phyloP scores from a whole-genome alignment of 2,797 vertebrate genomes.

The Bryconaethiops microstoma region DNA sequence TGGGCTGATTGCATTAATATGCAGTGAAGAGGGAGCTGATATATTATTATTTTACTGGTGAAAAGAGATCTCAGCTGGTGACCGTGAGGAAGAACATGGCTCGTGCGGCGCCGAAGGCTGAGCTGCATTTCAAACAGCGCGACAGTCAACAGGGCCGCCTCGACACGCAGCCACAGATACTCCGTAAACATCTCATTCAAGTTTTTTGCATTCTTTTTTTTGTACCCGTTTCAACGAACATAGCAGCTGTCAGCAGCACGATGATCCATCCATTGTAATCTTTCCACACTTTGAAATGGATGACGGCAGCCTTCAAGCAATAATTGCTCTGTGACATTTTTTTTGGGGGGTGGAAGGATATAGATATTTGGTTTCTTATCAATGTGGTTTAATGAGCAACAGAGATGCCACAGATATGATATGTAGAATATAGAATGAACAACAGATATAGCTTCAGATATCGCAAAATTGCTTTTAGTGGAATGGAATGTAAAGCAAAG shows the following conservation, averaged over 20 bases:
- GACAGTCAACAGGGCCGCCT: slow-evolving; percentile 59
- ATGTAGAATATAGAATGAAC: too few relatives aligned
- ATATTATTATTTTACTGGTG: slow-evolving; percentile 31
- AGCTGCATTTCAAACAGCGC: slow-evolving; percentile 68
- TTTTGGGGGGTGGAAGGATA: background rate
- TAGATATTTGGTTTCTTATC: too few relatives aligned
- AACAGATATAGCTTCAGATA: too few relatives aligned
- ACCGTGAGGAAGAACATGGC: slow-evolving; percentile 51
- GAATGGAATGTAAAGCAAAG: too few relatives aligned
- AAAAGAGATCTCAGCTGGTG: slow-evolving; percentile 42
- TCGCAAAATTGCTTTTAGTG: too few relatives aligned
- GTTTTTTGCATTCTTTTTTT: slow-evolving; percentile 48
- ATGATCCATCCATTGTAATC: slow-evolving; percentile 72
- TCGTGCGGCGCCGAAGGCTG: slow-evolving; percentile 63
- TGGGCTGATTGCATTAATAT: slow-evolving; percentile 52
- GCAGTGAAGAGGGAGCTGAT: slow-evolving; percentile 31
- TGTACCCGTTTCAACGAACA: slow-evolving; percentile 60
- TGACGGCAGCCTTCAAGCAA: background rate
- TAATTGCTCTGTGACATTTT: slow-evolving; percentile 13
- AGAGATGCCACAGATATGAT: too few relatives aligned
- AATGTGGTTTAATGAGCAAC: too few relatives aligned
- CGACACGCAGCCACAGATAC: slow-evolving; percentile 61
- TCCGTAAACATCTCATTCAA: slow-evolving; percentile 62
- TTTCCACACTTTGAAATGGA: slow-evolving; percentile 65
- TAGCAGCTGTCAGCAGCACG: slow-evolving; percentile 70